Conservation (phyloP, 2,888 invertebrate genomes). For the Lithophane leautieri region DNA sequence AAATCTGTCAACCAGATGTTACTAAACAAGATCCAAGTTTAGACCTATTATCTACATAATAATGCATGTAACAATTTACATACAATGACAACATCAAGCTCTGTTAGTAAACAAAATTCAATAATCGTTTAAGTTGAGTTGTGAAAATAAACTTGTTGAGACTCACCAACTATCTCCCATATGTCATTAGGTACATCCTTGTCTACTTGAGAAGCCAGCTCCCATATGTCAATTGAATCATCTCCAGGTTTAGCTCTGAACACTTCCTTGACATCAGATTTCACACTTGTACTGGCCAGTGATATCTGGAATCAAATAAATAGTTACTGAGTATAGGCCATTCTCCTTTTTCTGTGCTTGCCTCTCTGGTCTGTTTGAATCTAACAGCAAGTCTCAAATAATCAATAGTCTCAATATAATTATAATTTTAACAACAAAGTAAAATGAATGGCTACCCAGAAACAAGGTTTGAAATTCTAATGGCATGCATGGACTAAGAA, state of each 20-base stretch:
- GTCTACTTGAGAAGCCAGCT: constrained; percentile 82
- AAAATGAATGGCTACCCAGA: neutral
- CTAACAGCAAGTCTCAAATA: neutral
- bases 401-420: too few species aligned
- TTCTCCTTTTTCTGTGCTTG: neutral
- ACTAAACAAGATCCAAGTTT: neutral
- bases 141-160: neutral
- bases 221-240: constrained; percentile 83
- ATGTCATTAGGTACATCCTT: constrained; percentile 85
- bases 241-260: constrained; percentile 68
- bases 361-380: neutral
- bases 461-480: neutral
- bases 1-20: neutral
- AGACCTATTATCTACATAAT: neutral
- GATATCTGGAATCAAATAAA: constrained; percentile 75
- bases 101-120: neutral
- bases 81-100: neutral
- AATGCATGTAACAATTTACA: neutral
- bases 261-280: constrained; percentile 75
- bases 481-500: neutral
- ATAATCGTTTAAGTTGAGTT: neutral
- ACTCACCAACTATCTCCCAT: constrained; percentile 85
- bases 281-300: constrained; percentile 70
- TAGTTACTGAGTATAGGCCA: neutral
- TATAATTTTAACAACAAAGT: constrained; percentile 1